These are phyloP conservation scores for Microtus oregoni DNA, from an alignment of 2,113 vertebrate species.

Conservation along the genomic window DNA sequence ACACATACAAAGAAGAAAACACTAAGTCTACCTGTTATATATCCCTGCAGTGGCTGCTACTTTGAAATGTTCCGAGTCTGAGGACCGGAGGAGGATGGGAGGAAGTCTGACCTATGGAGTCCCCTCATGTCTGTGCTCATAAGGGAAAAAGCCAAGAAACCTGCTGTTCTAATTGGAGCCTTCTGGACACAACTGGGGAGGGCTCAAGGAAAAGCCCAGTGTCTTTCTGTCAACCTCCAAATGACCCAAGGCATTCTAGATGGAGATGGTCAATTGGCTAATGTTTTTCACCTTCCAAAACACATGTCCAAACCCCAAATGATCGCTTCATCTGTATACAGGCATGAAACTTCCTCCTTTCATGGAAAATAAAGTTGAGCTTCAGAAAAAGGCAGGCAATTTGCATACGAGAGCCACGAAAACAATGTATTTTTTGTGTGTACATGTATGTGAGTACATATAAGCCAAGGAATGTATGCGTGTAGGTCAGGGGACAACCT, in stretches of 20 bases:
- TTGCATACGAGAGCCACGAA: conserved; percentile 18
- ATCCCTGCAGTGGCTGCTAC: not conserved
- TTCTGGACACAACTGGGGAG: not conserved
- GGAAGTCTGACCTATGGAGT: not conserved
- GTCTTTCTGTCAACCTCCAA: conserved; percentile 31
- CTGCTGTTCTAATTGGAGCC: not conserved
- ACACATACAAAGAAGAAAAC: not conserved
- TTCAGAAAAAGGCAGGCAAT: conserved; percentile 4
- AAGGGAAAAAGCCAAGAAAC: not conserved
- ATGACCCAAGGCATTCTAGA: conserved; percentile 29
- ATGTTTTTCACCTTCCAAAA: conserved; percentile 24
- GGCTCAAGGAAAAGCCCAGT: conserved; percentile 21
- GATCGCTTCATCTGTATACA: conserved; percentile 4
- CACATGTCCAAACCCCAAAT: not conserved
- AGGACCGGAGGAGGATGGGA: not conserved
- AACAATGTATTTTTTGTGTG: not conserved
- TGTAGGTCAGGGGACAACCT: not conserved
- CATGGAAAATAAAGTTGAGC: not conserved
- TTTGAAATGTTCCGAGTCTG: conserved; percentile 48
- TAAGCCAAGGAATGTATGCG: not conserved
- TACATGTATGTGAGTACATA: not conserved
- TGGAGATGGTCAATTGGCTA: not conserved
- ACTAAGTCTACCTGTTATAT: not conserved
- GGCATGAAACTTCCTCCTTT: conserved; percentile 15
- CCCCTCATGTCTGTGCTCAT: not conserved